phyloP scores from a whole-genome alignment of 2,888 invertebrate genomes.

The Ypsolopha scabrella region DNA sequence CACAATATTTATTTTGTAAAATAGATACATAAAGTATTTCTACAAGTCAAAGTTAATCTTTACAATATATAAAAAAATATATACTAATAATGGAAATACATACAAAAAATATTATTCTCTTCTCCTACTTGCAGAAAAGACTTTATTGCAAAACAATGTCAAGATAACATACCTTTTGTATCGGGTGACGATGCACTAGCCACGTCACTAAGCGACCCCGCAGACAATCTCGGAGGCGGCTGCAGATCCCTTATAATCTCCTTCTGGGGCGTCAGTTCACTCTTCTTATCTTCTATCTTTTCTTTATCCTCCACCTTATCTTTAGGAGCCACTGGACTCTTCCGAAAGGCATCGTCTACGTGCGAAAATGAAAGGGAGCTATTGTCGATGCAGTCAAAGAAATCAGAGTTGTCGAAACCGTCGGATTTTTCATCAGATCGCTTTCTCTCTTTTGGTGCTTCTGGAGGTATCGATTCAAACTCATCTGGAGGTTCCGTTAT shows the following conservation, averaged over 20 bases:
- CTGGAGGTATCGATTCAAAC: constrained; percentile 56
- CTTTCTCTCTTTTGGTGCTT: constrained; percentile 58
- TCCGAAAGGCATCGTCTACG: constrained; percentile 62
- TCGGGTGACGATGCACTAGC: constrained; percentile 76
- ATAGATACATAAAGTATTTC: too few relatives aligned
- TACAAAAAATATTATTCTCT: neutral
- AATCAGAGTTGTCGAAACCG: constrained; percentile 63
- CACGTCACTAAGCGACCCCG: constrained; percentile 74
- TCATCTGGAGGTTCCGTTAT: constrained; percentile 73
- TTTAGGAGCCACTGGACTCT: constrained; percentile 40
- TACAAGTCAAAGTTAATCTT: too few relatives aligned
- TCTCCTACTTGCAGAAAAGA: neutral
- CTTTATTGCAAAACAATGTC: neutral
- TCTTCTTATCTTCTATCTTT: constrained; percentile 32
- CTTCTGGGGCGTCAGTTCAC: constrained; percentile 19
- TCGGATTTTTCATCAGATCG: constrained; percentile 65
- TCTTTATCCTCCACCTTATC: constrained; percentile 41
- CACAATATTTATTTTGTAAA: too few relatives aligned
- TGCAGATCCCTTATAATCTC: constrained; percentile 24
- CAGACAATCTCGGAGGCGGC: constrained; percentile 66
- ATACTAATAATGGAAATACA: too few relatives aligned
- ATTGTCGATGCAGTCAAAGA: constrained; percentile 66
- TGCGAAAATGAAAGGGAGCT: constrained; percentile 60
- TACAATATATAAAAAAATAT: too few relatives aligned
- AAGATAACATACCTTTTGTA: constrained; percentile 48